phyloP scores from a whole-genome alignment of 2,888 invertebrate genomes.

The Drosophila birchii region DNA sequence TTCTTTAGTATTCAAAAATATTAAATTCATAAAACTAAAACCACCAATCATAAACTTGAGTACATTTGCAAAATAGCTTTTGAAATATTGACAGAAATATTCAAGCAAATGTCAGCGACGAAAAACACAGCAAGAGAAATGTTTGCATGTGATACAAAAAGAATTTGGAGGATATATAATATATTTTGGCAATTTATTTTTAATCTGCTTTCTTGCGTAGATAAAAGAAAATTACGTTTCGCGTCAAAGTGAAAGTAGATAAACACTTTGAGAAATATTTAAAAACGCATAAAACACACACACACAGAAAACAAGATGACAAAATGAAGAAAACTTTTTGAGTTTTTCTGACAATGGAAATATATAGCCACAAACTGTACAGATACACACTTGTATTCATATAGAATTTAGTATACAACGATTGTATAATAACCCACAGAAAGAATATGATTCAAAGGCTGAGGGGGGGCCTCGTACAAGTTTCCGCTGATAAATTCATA shows the following conservation, averaged over 20 bases:
- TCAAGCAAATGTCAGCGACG: slow-evolving; percentile 37
- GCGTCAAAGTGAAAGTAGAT: slow-evolving; percentile 43
- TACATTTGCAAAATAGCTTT: slow-evolving; percentile 1
- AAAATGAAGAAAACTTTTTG: slow-evolving; percentile 3
- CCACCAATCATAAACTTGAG: not conserved
- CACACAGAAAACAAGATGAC: slow-evolving; percentile 33
- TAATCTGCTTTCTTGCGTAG: slow-evolving; percentile 60
- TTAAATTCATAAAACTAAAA: not conserved
- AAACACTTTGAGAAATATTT: slow-evolving; percentile 57
- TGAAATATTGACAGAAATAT: slow-evolving; percentile 36
- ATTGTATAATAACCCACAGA: slow-evolving; percentile 33
- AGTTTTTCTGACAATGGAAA: slow-evolving; percentile 5
- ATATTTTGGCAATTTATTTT: slow-evolving; percentile 56
- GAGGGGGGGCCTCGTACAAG: slow-evolving; percentile 18
- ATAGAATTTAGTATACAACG: slow-evolving; percentile 13
- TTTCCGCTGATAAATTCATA: slow-evolving; percentile 48
- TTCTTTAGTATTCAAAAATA: not conserved
- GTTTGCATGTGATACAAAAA: slow-evolving; percentile 31
- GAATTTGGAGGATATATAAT: slow-evolving; percentile 18
- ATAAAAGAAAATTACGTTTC: slow-evolving; percentile 70
- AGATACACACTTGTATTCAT: slow-evolving; percentile 13
- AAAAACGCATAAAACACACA: slow-evolving; percentile 60
- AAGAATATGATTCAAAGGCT: slow-evolving; percentile 36
- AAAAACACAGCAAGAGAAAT: slow-evolving; percentile 37
- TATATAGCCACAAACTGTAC: slow-evolving; percentile 7